phyloP scores from a whole-genome alignment of 2,113 vertebrate genomes.

The Trichechus manatus region DNA sequence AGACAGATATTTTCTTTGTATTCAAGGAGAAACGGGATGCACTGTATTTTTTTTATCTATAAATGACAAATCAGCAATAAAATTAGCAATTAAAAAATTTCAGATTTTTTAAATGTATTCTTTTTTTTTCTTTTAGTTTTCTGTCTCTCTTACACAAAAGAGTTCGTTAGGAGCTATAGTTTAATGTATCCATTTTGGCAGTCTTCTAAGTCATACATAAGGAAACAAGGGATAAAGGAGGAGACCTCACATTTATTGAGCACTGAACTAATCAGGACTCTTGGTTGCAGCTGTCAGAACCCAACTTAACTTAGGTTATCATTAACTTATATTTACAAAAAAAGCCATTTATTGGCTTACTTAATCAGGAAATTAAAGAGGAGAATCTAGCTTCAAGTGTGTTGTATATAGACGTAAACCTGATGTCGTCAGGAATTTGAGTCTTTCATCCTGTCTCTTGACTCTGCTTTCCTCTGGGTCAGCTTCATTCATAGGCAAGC shows the following conservation, averaged over 20 bases:
- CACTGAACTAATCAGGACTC: background rate
- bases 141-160: background rate
- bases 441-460: background rate
- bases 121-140: background rate
- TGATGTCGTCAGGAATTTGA: background rate
- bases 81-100: slow-evolving; percentile 9
- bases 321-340: no score
- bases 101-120: background rate
- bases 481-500: background rate
- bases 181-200: background rate
- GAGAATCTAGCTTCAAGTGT: background rate
- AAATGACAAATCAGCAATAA: slow-evolving; percentile 31
- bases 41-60: background rate
- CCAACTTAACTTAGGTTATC: background rate
- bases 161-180: background rate
- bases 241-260: background rate
- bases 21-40: slow-evolving; percentile 10
- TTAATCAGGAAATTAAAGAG: background rate
- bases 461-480: no score
- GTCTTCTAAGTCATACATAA: background rate
- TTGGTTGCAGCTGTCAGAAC: background rate
- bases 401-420: background rate
- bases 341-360: background rate
- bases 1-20: slow-evolving; percentile 36
- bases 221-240: background rate